These are phyloP conservation scores for Alectoris magna DNA, from an alignment of 2,797 vertebrate species.

Conservation along the genomic window DNA sequence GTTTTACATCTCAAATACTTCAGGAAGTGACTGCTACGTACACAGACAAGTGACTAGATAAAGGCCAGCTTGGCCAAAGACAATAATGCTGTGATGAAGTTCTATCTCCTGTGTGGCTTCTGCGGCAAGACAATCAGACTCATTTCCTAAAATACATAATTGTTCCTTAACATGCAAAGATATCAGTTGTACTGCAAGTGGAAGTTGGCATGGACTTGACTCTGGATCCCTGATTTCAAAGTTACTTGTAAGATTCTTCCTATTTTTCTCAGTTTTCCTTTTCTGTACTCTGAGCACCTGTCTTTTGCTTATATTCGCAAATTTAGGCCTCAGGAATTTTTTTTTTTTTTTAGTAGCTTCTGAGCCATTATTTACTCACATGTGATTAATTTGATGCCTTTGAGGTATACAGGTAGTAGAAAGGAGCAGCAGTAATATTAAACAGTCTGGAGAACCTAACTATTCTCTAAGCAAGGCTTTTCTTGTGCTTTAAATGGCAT, in stretches of 20 bases:
- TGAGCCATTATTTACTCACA: slow-evolving; percentile 19
- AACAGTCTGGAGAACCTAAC: neutral
- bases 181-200: neutral
- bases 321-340: neutral
- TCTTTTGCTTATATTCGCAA: neutral
- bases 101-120: neutral
- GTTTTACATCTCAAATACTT: neutral
- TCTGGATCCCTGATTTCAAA: neutral
- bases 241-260: neutral
- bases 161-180: neutral
- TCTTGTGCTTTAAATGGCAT: neutral
- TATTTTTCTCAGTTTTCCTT: neutral
- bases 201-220: neutral
- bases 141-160: neutral
- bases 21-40: neutral
- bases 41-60: neutral
- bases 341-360: neutral
- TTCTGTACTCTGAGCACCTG: neutral
- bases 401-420: slow-evolving; percentile 11
- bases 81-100: neutral
- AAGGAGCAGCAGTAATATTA: neutral
- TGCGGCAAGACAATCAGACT: neutral
- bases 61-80: neutral
- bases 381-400: slow-evolving; percentile 39
- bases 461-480: neutral